These are phyloP conservation scores for Parnassius smintheus DNA, from an alignment of 2,888 invertebrate genomes.

Conservation along the genomic window DNA sequence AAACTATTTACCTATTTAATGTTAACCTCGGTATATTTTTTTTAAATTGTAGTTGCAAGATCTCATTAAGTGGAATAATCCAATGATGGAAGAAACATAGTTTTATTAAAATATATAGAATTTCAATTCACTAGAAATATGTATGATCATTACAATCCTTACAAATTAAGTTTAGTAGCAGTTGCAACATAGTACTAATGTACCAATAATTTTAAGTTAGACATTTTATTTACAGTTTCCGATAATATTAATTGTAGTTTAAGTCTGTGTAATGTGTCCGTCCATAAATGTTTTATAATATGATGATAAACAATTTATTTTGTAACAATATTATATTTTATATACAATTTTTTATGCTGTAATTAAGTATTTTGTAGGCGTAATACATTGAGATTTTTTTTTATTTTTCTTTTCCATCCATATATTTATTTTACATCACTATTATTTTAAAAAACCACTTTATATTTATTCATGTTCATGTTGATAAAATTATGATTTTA, in stretches of 20 bases:
- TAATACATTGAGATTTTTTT: background rate
- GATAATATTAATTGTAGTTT: slow-evolving; percentile 10
- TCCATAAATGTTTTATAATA: slow-evolving; percentile 24
- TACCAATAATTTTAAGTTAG: slow-evolving; percentile 12
- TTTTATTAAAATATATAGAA: too few relatives aligned
- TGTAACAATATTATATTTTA: slow-evolving; percentile 3
- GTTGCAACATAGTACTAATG: slow-evolving; percentile 5
- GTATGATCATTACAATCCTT: too few relatives aligned
- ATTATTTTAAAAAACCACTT: background rate
- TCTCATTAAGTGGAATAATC: slow-evolving; percentile 34
- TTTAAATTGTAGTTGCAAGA: slow-evolving; percentile 29
- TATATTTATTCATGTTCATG: background rate
- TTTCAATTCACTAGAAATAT: too few relatives aligned
- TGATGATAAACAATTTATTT: slow-evolving; percentile 16
- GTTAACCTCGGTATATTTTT: slow-evolving; percentile 13
- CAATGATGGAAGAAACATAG: too few relatives aligned
- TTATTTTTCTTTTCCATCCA: slow-evolving; percentile 19
- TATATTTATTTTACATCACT: slow-evolving; percentile 24
- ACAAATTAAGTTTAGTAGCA: background rate
- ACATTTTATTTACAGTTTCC: slow-evolving; percentile 5
- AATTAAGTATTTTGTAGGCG: too few relatives aligned
- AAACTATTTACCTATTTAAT: background rate
- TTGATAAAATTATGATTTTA: background rate
- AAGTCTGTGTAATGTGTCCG: slow-evolving; percentile 27
- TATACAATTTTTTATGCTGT: background rate